Evolutionary conservation across 2,113 vertebrate species (phyloP).

Genomic region (Seriola rivoliana): DNA sequence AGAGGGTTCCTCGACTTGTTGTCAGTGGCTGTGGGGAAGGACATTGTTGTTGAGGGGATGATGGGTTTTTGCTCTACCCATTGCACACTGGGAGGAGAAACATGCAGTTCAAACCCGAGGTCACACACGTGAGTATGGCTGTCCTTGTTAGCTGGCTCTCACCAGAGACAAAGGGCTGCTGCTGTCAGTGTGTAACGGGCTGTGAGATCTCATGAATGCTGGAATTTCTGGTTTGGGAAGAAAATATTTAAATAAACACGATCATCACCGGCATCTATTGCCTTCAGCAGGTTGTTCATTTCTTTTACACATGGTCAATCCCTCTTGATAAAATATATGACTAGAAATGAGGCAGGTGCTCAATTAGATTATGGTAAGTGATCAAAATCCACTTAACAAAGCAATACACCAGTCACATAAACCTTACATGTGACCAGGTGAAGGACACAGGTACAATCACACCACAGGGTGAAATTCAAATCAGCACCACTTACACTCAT

Average conservation of each 20-base stretch:
- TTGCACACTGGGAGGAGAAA: conserved; percentile 38
- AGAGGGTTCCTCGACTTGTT: conserved; percentile 40
- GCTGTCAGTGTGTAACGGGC: conserved; percentile 13
- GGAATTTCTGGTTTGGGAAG: conserved; percentile 11
- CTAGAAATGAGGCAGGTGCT: neutral
- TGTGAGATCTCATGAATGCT: conserved; percentile 18
- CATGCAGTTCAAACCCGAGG: conserved; percentile 46
- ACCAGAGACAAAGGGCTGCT: conserved; percentile 37
- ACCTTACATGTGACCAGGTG: neutral
- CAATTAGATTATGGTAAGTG: neutral
- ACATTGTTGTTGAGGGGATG: conserved; percentile 36
- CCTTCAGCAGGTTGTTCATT: conserved; percentile 13
- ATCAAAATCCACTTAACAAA: conserved; percentile 26
- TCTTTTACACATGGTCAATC: neutral
- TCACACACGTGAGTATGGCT: conserved; percentile 31
- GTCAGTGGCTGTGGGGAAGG: conserved; percentile 53
- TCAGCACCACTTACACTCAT: neutral
- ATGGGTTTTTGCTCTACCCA: conserved; percentile 16
- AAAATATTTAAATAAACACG: conserved; percentile 7
- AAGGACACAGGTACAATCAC: conserved; percentile 8
- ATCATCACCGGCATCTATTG: neutral
- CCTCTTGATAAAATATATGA: neutral
- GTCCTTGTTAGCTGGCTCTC: conserved; percentile 37
- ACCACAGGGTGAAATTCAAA: neutral
- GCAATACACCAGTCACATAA: conserved; percentile 9